These are phyloP conservation scores for Leptosomus discolor DNA, from an alignment of 2,113 vertebrate species.

Conservation along the genomic window DNA sequence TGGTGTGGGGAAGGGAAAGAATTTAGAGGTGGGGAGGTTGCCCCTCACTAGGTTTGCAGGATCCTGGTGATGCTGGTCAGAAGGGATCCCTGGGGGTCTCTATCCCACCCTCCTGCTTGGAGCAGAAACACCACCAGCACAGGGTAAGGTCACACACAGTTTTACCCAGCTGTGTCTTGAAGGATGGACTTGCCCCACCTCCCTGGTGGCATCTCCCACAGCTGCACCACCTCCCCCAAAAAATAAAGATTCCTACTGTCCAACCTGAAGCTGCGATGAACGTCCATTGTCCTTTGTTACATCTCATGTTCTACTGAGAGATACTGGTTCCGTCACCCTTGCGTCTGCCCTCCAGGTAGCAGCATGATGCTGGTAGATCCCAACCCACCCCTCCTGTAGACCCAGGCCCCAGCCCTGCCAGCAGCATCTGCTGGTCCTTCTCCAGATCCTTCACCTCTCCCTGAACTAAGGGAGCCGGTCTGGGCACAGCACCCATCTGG, in stretches of 20 bases:
- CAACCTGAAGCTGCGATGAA: not conserved
- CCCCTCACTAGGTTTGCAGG: accelerated
- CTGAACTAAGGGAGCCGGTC: not conserved
- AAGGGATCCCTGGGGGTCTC: not conserved
- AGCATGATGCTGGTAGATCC: not conserved
- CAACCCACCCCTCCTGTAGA: not conserved
- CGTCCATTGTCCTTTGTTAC: not conserved
- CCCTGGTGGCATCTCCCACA: not conserved
- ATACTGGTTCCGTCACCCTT: accelerated
- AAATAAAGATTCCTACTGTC: accelerated
- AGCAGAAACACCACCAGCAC: not conserved
- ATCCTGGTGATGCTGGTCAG: not conserved
- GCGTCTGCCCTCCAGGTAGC: not conserved
- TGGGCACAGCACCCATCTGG: not conserved
- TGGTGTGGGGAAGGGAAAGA: accelerated
- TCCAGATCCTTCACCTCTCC: not conserved
- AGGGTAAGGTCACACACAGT: not conserved
- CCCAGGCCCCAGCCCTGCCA: not conserved
- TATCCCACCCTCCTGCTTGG: not conserved
- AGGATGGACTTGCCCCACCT: not conserved
- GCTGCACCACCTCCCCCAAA: not conserved
- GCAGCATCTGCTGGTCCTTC: not conserved
- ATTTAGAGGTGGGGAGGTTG: not conserved
- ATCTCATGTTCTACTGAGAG: accelerated
- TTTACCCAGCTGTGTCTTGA: not conserved